phyloP scores from a whole-genome alignment of 2,113 vertebrate species.

The Noctilio leporinus region DNA sequence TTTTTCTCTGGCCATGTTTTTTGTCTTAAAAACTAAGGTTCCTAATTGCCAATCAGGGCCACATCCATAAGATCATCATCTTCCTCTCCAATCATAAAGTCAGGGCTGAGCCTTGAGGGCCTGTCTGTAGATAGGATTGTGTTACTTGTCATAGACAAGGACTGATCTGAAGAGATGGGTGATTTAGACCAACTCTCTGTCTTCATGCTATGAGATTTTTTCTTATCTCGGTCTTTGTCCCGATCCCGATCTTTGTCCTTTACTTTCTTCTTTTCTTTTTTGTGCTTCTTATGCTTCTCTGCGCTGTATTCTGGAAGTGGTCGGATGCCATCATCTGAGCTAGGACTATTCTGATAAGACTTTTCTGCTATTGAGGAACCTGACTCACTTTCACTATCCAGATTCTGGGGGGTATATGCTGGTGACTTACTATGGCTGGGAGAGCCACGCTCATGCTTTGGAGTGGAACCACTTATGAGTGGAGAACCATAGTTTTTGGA shows the following conservation, averaged over 20 bases:
- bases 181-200: constrained; percentile 96
- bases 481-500: constrained; percentile 94
- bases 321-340: constrained; percentile 93
- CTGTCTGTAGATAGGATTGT: constrained; percentile 87
- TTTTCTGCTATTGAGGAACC: constrained; percentile 97
- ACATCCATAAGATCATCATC: constrained; percentile 99
- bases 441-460: constrained; percentile 96
- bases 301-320: constrained; percentile 88
- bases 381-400: constrained; percentile 97
- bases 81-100: constrained; percentile 93
- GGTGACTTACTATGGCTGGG: constrained; percentile 99
- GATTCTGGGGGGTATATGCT: constrained; percentile 93
- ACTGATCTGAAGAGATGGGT: constrained; percentile 90
- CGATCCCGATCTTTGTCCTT: constrained; percentile 90
- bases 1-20: constrained; percentile 39
- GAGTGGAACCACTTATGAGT: constrained; percentile 95
- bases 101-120: constrained; percentile 88
- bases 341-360: constrained; percentile 98
- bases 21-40: constrained; percentile 49
- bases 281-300: constrained; percentile 99
- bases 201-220: constrained; percentile 93
- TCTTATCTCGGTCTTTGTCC: constrained; percentile 93
- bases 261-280: constrained; percentile 97
- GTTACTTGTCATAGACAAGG: constrained; percentile 84
- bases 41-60: constrained; percentile 90